These are phyloP conservation scores for Oedothorax gibbosus DNA, from an alignment of 1,140 invertebrate species.

Conservation along the genomic window DNA sequence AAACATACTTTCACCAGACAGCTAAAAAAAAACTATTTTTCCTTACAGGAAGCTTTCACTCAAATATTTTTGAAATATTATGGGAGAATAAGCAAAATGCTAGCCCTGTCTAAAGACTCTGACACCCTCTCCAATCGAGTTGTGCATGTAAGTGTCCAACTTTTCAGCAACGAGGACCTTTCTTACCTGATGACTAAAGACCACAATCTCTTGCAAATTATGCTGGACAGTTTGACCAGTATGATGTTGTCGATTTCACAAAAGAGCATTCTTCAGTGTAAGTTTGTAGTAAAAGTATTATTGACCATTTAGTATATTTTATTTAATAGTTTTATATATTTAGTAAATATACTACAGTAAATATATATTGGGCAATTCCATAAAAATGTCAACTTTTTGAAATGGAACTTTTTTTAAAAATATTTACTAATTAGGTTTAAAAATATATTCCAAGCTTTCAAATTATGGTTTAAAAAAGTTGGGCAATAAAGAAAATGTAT, in stretches of 20 bases:
- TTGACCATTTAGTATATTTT: too few relatives aligned
- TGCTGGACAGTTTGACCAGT: slow-evolving; percentile 91
- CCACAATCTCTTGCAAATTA: slow-evolving; percentile 89
- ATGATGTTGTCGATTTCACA: slow-evolving; percentile 95
- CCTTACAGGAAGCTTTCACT: slow-evolving; percentile 83
- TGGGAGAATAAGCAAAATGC: slow-evolving; percentile 89
- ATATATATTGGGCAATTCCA: too few relatives aligned
- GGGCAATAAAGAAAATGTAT: too few relatives aligned
- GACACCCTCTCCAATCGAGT: slow-evolving; percentile 94
- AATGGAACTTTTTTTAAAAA: too few relatives aligned
- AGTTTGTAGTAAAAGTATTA: slow-evolving; percentile 59
- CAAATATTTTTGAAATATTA: slow-evolving; percentile 96
- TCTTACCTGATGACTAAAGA: slow-evolving; percentile 91
- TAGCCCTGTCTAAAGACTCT: slow-evolving; percentile 86
- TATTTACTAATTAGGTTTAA: too few relatives aligned
- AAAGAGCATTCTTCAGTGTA: slow-evolving; percentile 86
- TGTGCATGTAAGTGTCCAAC: slow-evolving; percentile 95
- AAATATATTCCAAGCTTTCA: too few relatives aligned
- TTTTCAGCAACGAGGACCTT: slow-evolving; percentile 93
- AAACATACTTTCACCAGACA: neutral
- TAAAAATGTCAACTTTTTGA: too few relatives aligned
- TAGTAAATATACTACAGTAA: too few relatives aligned
- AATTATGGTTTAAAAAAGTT: too few relatives aligned
- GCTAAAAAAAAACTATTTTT: neutral
- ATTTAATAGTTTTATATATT: too few relatives aligned